A percentile compares a stretch with the other conserved stretches of the same genome.
Evolutionary conservation across 2,888 invertebrate genomes (phyloP).

Genomic region (Dicranocentrus wangi): DNA sequence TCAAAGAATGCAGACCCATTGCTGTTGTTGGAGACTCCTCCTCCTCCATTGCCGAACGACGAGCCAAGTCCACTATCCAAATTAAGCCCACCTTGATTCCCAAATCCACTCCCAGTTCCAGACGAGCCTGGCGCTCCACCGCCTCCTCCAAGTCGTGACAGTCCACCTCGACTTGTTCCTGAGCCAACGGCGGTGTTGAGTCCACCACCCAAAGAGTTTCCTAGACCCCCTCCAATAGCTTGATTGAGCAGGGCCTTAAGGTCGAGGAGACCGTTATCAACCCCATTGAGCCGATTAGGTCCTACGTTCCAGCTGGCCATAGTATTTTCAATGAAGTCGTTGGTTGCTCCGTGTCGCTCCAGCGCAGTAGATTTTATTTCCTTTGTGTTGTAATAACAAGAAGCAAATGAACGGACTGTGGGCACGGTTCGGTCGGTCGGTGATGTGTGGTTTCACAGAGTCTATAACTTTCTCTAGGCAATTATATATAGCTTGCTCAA

Average conservation of each 20-base stretch:
- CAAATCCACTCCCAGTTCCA: conserved; percentile 46
- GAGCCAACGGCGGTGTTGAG: conserved; percentile 47
- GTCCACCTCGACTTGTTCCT: conserved; percentile 34
- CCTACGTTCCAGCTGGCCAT: conserved; percentile 69
- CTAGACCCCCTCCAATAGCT: conserved; percentile 66
- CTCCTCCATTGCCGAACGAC: conserved; percentile 64
- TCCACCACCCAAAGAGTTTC: conserved; percentile 40
- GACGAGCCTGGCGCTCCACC: conserved; percentile 25
- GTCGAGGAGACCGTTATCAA: conserved; percentile 67
- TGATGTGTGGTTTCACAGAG: too few species aligned
- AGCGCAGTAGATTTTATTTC: too few species aligned
- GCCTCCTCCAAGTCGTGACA: conserved; percentile 24
- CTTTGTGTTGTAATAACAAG: too few species aligned
- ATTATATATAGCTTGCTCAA: too few species aligned
- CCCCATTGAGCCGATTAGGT: conserved; percentile 64
- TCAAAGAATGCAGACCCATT: conserved; percentile 64
- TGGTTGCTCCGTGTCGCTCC: neutral
- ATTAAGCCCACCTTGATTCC: conserved; percentile 35
- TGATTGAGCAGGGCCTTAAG: conserved; percentile 71
- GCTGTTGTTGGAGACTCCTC: conserved; percentile 72
- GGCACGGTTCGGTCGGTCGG: too few species aligned
- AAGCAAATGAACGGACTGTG: too few species aligned
- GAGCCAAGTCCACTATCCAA: conserved; percentile 39
- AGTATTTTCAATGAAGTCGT: conserved; percentile 17
- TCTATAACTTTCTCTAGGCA: too few species aligned